Evolutionary conservation across 2,113 vertebrate species (phyloP).

Genomic region (Coryphaenoides rupestris): DNA sequence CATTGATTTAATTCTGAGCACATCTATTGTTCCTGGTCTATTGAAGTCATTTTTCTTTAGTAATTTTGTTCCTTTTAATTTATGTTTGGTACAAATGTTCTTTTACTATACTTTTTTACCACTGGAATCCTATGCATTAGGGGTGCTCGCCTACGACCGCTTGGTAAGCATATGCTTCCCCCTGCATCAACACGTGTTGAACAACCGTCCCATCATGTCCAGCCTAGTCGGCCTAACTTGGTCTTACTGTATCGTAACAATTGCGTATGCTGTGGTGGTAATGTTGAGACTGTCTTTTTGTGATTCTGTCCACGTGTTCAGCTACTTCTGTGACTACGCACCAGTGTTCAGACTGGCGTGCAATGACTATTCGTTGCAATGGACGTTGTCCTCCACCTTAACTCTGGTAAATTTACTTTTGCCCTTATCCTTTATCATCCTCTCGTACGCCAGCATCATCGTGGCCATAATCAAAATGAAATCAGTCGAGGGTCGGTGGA

Average conservation of each 20-base stretch:
- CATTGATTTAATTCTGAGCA: slow-evolving; percentile 52
- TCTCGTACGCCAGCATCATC: slow-evolving; percentile 59
- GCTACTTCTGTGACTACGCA: slow-evolving; percentile 70
- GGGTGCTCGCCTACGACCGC: slow-evolving; percentile 64
- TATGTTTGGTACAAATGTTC: slow-evolving; percentile 61
- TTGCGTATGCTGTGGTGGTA: accelerated
- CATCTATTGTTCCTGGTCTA: slow-evolving; percentile 58
- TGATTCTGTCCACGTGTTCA: slow-evolving; percentile 53
- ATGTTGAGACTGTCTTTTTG: slow-evolving; percentile 65
- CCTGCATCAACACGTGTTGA: slow-evolving; percentile 55
- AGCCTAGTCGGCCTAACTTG: slow-evolving; percentile 45
- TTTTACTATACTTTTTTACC: slow-evolving; percentile 36
- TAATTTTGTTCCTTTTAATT: slow-evolving; percentile 57
- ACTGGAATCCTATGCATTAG: slow-evolving; percentile 56
- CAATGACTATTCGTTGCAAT: slow-evolving; percentile 54
- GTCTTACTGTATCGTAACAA: neutral
- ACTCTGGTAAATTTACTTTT: neutral
- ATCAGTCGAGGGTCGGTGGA: slow-evolving; percentile 37
- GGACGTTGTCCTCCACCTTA: slow-evolving; percentile 17
- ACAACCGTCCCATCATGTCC: slow-evolving; percentile 52
- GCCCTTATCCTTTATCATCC: slow-evolving; percentile 46
- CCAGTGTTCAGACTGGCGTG: slow-evolving; percentile 66
- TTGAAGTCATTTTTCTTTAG: slow-evolving; percentile 51
- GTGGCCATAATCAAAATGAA: slow-evolving; percentile 62
- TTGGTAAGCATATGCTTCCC: slow-evolving; percentile 69